Evolutionary conservation across 2,888 invertebrate species (phyloP).

Genomic region (Seira sanloemensis): DNA sequence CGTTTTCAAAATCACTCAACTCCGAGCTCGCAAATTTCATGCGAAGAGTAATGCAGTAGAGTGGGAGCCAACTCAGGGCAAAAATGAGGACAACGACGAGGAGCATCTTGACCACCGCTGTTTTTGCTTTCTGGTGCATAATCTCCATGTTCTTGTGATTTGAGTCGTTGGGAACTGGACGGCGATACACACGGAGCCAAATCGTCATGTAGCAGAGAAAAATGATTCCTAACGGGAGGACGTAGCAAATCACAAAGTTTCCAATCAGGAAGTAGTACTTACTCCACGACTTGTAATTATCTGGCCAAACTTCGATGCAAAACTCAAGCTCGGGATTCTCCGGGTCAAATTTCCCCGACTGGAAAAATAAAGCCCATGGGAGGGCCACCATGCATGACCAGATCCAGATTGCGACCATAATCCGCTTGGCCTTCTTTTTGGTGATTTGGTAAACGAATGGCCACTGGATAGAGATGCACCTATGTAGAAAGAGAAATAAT

Average conservation of each 20-base stretch:
- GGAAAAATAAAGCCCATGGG: conserved; percentile 94
- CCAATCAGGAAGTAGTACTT: conserved; percentile 88
- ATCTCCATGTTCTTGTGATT: conserved; percentile 72
- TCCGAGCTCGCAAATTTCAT: conserved; percentile 75
- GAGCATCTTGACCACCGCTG: conserved; percentile 77
- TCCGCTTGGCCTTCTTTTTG: conserved; percentile 88
- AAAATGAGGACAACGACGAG: conserved; percentile 79
- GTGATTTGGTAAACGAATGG: conserved; percentile 94
- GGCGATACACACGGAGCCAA: conserved; percentile 92
- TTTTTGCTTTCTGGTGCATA: conserved; percentile 75
- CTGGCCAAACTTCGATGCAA: conserved; percentile 91
- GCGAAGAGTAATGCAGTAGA: conserved; percentile 77
- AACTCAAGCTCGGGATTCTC: conserved; percentile 85
- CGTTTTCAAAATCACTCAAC: conserved; percentile 73
- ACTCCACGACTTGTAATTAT: conserved; percentile 77
- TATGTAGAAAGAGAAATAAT: conserved; percentile 76
- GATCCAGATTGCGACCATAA: conserved; percentile 94
- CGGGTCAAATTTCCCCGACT: conserved; percentile 84
- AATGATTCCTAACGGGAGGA: conserved; percentile 92
- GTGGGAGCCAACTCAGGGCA: conserved; percentile 79
- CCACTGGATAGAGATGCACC: conserved; percentile 97
- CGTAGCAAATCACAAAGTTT: conserved; percentile 92
- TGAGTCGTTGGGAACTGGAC: conserved; percentile 92
- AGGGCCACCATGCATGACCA: conserved; percentile 89
- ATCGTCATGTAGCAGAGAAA: conserved; percentile 94